phyloP scores from a whole-genome alignment of 1,140 invertebrate species.

The Scaptomyza montana region DNA sequence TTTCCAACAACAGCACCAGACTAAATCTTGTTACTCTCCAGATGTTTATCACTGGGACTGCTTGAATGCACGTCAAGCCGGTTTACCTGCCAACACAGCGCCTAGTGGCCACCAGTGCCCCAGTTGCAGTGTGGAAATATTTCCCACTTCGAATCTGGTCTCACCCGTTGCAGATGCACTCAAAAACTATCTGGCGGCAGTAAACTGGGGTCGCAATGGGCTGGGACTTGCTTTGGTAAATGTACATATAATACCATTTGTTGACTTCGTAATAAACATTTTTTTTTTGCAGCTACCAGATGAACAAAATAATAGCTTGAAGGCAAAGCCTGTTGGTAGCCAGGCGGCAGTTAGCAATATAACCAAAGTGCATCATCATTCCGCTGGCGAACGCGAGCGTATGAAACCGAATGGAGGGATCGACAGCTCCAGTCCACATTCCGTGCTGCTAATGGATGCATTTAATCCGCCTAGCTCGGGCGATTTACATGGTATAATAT shows the following conservation, averaged over 20 bases:
- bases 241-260: not conserved
- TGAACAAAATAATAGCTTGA: conserved; percentile 60
- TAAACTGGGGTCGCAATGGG: conserved; percentile 82
- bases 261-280: not conserved
- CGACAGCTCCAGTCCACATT: conserved; percentile 73
- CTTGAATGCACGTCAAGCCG: conserved; percentile 75
- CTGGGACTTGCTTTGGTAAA: conserved; percentile 76
- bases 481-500: conserved; percentile 64
- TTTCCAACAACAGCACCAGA: not conserved
- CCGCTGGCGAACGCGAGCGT: conserved; percentile 66
- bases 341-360: conserved; percentile 65
- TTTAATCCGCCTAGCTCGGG: conserved; percentile 78
- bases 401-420: conserved; percentile 66
- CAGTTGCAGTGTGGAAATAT: conserved; percentile 70
- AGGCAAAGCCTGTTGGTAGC: conserved; percentile 44
- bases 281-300: conserved; percentile 56
- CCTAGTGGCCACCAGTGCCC: conserved; percentile 79
- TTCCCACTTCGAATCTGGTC: conserved; percentile 78
- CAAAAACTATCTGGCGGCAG: conserved; percentile 69
- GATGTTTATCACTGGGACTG: conserved; percentile 83
- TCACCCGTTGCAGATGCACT: conserved; percentile 81
- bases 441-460: conserved; percentile 81
- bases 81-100: conserved; percentile 78
- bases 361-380: conserved; percentile 80
- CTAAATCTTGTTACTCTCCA: conserved; percentile 18